A percentile compares a stretch with the other conserved stretches of the same genome.
Evolutionary conservation across 2,888 invertebrate genomes (phyloP).

Genomic region (Callyntrura guangdongensis): DNA sequence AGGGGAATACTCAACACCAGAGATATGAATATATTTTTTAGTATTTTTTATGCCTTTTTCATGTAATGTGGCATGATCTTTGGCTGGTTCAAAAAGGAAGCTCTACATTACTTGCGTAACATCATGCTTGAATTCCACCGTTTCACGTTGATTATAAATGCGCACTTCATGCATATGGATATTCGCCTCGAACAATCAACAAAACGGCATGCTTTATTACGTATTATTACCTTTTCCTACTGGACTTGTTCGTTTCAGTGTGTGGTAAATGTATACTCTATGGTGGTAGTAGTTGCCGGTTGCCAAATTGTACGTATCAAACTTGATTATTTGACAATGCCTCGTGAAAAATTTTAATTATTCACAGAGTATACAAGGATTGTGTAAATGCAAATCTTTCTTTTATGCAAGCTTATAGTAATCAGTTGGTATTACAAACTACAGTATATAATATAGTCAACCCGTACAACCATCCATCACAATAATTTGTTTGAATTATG

Average conservation of each 20-base stretch:
- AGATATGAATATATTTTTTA: slow-evolving; percentile 15
- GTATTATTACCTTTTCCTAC: background rate
- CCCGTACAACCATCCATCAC: too few relatives aligned
- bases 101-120: background rate
- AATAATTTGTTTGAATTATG: too few relatives aligned
- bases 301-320: slow-evolving; percentile 19
- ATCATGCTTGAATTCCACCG: slow-evolving; percentile 29
- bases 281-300: background rate
- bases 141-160: slow-evolving; percentile 45
- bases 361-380: background rate
- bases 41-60: background rate
- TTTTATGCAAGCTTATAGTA: background rate
- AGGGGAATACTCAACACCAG: background rate
- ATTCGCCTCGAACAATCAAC: background rate
- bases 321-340: background rate
- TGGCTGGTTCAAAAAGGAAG: background rate
- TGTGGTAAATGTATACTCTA: background rate
- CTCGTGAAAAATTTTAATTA: slow-evolving; percentile 28
- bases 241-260: background rate
- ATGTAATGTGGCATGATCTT: background rate
- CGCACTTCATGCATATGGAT: slow-evolving; percentile 7
- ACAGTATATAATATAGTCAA: too few relatives aligned
- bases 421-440: too few relatives aligned
- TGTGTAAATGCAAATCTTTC: background rate
- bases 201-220: background rate